Evolutionary conservation across 2,113 vertebrate genomes (phyloP), one percentile per base, ranked within the genome.

Genomic region (Hepsetus odoe): DNA sequence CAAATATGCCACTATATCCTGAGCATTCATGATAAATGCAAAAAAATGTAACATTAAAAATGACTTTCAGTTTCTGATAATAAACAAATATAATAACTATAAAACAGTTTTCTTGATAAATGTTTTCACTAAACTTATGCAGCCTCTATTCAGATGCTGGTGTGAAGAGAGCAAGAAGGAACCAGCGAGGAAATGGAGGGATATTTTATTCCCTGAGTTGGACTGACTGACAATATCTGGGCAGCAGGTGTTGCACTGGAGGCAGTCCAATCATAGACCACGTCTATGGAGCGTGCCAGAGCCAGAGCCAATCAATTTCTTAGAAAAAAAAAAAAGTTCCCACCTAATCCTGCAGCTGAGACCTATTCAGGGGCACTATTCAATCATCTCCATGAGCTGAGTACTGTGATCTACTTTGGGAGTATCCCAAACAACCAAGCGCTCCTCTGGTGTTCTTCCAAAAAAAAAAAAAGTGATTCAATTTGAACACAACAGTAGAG

Each of bases 191-290:
- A 33, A 70, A 22, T 32, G 55, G 51, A 76, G 38, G 51, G 40
- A 35, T 22, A 64, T 79, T 71, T 66, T 74, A 33, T 58, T 30
- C 26, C 61, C 49, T 5, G 49, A 70, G 53, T 79, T 70, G 35
- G 30, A 55, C 49, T 72, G 32, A 80, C 65, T 72, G 56, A 79
- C 67, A 79, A 75, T 73, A 67, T 83, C 42, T 76, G 74, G 68
- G 68, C 42, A 83, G 53, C 82, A 83, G 82, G 73, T 83, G 82
- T 73, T 83, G 69, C 26, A 40, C 68, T 80, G 59, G 77, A 80
- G 67, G 72, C 49, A 40, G 42, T 73, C 82, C 82, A 80, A 80
- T 83, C 77, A 83, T 33, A 76, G 59, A 62, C 68, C 68, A 72
- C 30, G 44, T 73, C 68, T 73, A 69, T 58, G 38, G 30, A 62